Evolutionary conservation across 1,140 invertebrate genomes (phyloP).

Genomic region (Campodea augens): DNA sequence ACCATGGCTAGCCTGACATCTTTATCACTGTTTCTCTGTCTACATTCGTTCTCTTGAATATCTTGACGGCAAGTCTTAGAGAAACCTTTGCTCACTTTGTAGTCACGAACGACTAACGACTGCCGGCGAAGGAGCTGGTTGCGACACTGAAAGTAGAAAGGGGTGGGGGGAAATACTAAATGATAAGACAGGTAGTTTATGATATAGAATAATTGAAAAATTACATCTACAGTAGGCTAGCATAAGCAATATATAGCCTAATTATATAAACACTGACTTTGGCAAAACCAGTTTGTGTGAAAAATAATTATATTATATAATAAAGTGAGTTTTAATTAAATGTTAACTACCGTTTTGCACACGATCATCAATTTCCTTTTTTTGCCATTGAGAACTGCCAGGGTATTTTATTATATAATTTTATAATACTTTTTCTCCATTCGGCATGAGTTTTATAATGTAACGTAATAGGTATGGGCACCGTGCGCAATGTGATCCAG

Average conservation of each 20-base stretch:
- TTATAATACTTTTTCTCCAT: too few species aligned
- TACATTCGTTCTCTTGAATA: conserved; percentile 59
- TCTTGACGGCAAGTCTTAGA: conserved; percentile 76
- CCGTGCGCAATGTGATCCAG: too few species aligned
- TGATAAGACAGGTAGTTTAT: background rate
- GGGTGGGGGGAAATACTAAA: conserved; percentile 4
- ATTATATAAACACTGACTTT: background rate
- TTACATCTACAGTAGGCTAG: background rate
- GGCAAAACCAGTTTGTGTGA: background rate
- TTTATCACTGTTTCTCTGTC: conserved; percentile 54
- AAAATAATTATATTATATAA: background rate
- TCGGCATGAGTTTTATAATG: too few species aligned
- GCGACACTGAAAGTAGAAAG: conserved; percentile 38
- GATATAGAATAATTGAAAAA: background rate
- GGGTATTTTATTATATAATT: too few species aligned
- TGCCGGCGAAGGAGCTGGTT: conserved; percentile 68
- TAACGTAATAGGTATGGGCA: too few species aligned
- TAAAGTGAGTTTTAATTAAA: background rate
- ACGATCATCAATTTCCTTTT: too few species aligned
- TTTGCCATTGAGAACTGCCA: too few species aligned
- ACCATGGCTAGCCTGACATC: conserved; percentile 74
- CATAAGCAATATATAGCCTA: background rate
- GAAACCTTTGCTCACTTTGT: conserved; percentile 70
- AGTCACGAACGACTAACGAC: conserved; percentile 74
- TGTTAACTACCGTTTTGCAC: too few species aligned